Evolutionary conservation across 1,140 invertebrate genomes (phyloP).

Genomic region (Drosophila nasuta): DNA sequence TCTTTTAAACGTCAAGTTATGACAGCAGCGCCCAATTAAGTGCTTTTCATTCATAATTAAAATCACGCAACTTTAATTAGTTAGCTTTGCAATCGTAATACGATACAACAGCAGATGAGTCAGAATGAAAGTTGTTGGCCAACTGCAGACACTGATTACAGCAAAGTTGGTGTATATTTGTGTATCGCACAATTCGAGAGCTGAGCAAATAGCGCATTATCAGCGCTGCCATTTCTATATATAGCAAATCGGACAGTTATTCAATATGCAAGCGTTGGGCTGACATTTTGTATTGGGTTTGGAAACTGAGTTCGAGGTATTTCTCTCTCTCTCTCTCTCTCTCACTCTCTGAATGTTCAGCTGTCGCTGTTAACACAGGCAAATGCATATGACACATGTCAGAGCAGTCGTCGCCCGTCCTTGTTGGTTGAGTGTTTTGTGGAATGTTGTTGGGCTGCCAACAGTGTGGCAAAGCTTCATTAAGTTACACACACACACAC

Average conservation of each 20-base stretch:
- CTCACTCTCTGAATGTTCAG: conserved; percentile 47
- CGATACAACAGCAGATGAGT: conserved; percentile 1
- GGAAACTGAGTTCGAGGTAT: too few species aligned
- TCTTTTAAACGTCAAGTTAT: too few species aligned
- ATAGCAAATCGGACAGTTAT: conserved; percentile 64
- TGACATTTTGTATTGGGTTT: conserved; percentile 6
- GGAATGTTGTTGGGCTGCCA: conserved; percentile 34
- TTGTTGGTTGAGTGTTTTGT: conserved; percentile 26
- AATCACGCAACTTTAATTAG: not conserved
- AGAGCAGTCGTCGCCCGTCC: conserved; percentile 15
- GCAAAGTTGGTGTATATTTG: not conserved
- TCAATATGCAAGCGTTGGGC: conserved; percentile 44
- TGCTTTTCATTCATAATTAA: not conserved
- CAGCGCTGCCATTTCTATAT: conserved; percentile 21
- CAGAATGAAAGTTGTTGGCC: not conserved
- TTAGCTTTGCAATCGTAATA: not conserved
- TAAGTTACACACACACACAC: conserved; percentile 49
- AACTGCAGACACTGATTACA: not conserved
- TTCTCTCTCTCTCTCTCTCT: too few species aligned
- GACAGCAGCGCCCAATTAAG: not conserved
- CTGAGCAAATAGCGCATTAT: conserved; percentile 48
- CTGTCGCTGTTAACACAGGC: conserved; percentile 58
- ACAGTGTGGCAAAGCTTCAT: conserved; percentile 57
- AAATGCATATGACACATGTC: conserved; percentile 79
- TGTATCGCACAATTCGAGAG: conserved; percentile 10